Conservation (phyloP, 2,797 vertebrate species). For the Clamator glandarius region DNA sequence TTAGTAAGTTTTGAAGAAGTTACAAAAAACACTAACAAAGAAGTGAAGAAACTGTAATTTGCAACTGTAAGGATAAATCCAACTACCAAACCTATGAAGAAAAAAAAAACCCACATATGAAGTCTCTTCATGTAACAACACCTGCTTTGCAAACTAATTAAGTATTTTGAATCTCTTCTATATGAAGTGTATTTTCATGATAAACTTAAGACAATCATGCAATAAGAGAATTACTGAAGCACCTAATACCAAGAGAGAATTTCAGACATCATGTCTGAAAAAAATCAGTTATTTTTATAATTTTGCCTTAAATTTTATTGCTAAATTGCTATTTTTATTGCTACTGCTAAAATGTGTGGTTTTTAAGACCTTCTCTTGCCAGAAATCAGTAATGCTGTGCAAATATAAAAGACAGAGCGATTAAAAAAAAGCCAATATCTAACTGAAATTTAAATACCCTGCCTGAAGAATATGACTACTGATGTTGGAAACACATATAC, state of each 20-base stretch:
- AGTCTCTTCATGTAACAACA: background rate
- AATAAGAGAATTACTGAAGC: background rate
- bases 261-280: background rate
- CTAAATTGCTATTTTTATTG: background rate
- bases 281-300: background rate
- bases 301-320: background rate
- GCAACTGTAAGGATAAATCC: conserved; percentile 93
- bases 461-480: background rate
- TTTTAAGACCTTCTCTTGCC: background rate
- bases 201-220: background rate
- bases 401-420: background rate
- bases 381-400: background rate
- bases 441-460: background rate
- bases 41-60: conserved; percentile 93
- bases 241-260: background rate
- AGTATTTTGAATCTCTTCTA: background rate
- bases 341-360: background rate
- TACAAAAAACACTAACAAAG: conserved; percentile 90
- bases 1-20: conserved; percentile 93
- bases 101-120: background rate
- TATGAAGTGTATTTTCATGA: background rate
- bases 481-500: background rate
- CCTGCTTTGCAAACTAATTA: background rate
- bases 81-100: conserved; percentile 84
- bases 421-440: background rate